phyloP scores from a whole-genome alignment of 2,113 vertebrate genomes.

The Macaca mulatta region DNA sequence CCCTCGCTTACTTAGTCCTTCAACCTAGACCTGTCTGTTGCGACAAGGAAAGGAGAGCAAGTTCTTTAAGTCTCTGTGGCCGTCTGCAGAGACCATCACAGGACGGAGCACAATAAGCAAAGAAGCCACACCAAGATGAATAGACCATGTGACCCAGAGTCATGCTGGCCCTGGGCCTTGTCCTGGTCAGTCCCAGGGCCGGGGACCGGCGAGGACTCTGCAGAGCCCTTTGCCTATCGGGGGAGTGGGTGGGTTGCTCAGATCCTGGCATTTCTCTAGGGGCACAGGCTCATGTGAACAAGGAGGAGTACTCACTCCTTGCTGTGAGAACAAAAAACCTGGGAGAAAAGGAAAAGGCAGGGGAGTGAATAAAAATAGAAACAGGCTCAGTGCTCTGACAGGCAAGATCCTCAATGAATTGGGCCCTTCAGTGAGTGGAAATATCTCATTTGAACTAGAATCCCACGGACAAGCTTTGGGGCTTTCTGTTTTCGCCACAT shows the following conservation, averaged over 20 bases:
- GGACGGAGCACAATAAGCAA: background rate
- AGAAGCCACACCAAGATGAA: background rate
- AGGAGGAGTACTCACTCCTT: background rate
- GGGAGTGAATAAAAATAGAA: slow-evolving; percentile 32
- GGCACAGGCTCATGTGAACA: background rate
- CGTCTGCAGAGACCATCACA: background rate
- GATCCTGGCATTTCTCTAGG: background rate
- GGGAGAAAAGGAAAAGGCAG: background rate
- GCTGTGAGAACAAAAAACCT: background rate
- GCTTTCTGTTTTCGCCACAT: background rate
- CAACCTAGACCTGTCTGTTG: background rate
- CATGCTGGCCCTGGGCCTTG: background rate
- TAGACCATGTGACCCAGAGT: background rate
- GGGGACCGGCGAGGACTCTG: background rate
- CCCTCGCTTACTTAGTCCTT: fast-evolving
- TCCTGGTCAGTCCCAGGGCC: too few species aligned
- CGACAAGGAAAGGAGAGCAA: background rate
- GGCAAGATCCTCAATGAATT: slow-evolving; percentile 3
- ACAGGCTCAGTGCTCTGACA: background rate
- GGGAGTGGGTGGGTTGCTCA: too few species aligned
- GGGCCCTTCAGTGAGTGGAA: background rate
- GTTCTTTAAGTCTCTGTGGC: background rate
- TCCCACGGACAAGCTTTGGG: background rate
- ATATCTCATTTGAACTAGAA: slow-evolving; percentile 17
- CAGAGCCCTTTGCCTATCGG: background rate